Base-by-base conservation (phyloP, 2,888 invertebrate species). In the Labia minor region DNA sequence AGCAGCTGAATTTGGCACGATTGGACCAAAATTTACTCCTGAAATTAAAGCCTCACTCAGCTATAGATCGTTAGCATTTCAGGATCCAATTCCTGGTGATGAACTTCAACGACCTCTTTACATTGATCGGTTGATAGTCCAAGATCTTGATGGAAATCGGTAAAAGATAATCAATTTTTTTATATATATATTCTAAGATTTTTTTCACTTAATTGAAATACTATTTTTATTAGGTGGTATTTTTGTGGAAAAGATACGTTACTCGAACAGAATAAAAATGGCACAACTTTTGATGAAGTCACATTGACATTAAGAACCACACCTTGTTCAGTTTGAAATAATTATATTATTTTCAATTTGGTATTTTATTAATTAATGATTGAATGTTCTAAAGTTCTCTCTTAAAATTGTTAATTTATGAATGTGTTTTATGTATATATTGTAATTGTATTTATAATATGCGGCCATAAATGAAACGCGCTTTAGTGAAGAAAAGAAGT, bases 81-180 rank as follows among this genome's bases (percentile, higher is more conserved):
- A 74, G 70, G 67, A 67, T 62, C 67, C 72, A 33, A 66, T 66
- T 16, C 67, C 67, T 64, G 70, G 62, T 49, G n/a, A 49, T 16
- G 49, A 49, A 3, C 49, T 49, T 16, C 49, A 49, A 3, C 14
- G 14, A 49, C 8, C 49, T 10, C 66, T 74, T 20, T 75, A 73
- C 71, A 71, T 79, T 14, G 76, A 79, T 70, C 73, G 74, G 69
- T 72, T 79, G 19, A 68, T 72, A 1, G 69, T 79, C 21, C 73
- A 73, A 67, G 77, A 78, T 71, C 76, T 78, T 72, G 73, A 74
- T 68, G 77, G 77, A 68, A 76, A 78, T 68, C 76, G 76, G 80
- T 79, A 72, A 71, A 72, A 65, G 63, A 26, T 26, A 19, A 19
- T 10, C 11, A n/a, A 19, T 26, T 21, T 26, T 37, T 64, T 61